Base-by-base conservation (phyloP, 2,797 vertebrate species). In the Champsocephalus gunnari region DNA sequence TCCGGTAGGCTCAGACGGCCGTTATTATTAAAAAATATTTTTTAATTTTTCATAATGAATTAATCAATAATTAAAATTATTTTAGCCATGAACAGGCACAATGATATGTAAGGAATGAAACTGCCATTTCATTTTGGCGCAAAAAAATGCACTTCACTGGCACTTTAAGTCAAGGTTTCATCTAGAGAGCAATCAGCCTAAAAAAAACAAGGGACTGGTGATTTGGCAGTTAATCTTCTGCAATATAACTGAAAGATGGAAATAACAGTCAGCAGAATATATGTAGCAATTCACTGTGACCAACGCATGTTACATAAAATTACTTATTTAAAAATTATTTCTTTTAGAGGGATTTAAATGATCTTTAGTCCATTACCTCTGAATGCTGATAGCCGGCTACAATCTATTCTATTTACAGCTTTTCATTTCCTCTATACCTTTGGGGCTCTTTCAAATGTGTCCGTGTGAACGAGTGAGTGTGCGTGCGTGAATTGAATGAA, bases 401-500 rank as follows among this genome's bases (percentile, higher is more conserved):
- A 12, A 21, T 51, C 19, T 4, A 17, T 41, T 47, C 13, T 7
- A 17, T 64, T n/a, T 16, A 6, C 5, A 48, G 28, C 10, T 6
- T 19, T 13, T 24, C 0, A n/a, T 58, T 55, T 6, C 5, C 9
- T 55, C 13, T 7, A 34, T 12, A 24, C 9, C 28, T 67, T 56
- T 57, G 0, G 0, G 61, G 38, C 32, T 56, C 12, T 61, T 32
- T 38, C 1, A 38, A 41, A 0, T 43, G 38, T 11, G 53, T 24
- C 28, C 28, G 2, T 47, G n/a, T 66, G 24, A 61, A 47, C 2
- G 0, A 28, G 0, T 59, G 47, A 70, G 49, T 24, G 70, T 1
- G 12, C 19, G 61, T 45, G 43, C 19, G 61, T 45, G 43, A 57
- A 70, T 57, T n/a, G 28, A 53, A 72, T 57, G 7, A 58, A 45